These are phyloP conservation scores for Hermaeophaga mercurialis DNA, from an alignment of 2,888 invertebrate species.

Conservation along the genomic window DNA sequence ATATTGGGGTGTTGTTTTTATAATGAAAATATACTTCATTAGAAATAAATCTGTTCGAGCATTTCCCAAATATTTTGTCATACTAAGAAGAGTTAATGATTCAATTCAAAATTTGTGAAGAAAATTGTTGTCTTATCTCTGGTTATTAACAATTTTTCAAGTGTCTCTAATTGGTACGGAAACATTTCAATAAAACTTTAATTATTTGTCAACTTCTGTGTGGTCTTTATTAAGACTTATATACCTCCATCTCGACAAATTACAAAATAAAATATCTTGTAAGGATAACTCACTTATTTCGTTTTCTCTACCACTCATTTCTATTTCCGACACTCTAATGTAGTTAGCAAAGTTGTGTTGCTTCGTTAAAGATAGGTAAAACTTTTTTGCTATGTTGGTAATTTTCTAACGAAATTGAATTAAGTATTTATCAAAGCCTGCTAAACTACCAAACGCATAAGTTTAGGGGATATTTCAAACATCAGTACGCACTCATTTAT, in stretches of 20 bases:
- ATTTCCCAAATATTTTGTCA: no score
- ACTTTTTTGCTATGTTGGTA: conserved; percentile 35
- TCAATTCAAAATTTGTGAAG: no score
- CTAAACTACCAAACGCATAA: conserved; percentile 22
- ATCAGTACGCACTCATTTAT: conserved; percentile 14
- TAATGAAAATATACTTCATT: no score
- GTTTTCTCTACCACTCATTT: conserved; percentile 26
- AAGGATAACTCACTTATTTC: conserved; percentile 27
- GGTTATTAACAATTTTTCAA: no score
- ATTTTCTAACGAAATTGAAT: conserved; percentile 36
- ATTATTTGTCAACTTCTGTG: background rate
- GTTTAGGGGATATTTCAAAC: conserved; percentile 5
- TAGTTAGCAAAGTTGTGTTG: conserved; percentile 31
- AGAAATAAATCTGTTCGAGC: no score
- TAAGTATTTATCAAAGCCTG: conserved; percentile 36
- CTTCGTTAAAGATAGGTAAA: conserved; percentile 34
- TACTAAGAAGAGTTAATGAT: no score
- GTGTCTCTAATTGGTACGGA: no score
- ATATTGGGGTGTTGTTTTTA: no score
- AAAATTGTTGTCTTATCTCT: no score
- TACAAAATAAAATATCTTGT: conserved; percentile 18
- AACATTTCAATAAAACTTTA: background rate
- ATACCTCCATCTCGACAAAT: conserved; percentile 5
- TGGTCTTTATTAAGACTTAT: conserved; percentile 11
- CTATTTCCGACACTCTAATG: conserved; percentile 28